Base-by-base conservation (phyloP, 2,113 vertebrate species). In the Corydoras sp. region DNA sequence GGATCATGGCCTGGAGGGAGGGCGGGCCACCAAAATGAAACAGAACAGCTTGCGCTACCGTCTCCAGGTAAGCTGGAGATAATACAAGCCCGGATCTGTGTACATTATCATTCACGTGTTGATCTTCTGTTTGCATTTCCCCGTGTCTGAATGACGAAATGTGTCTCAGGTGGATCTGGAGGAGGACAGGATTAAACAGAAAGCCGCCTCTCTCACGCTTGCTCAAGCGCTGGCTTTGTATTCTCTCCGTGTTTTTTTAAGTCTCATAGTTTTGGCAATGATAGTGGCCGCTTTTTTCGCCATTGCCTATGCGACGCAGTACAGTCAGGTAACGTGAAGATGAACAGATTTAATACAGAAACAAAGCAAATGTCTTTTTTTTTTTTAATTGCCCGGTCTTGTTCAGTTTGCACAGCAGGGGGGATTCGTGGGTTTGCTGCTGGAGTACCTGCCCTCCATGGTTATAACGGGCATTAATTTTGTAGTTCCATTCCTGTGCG, bases 401-500 rank as follows among this genome's bases (percentile, higher is more conserved):
- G 35, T 43, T 43, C 2, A 43, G 35, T 43, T 43, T 43, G 35
- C 35, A 43, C 35, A 43, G 35, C 35, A 43, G 35, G 35, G 35
- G 35, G 35, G 35, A 43, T 43, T 43, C 35, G 35, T 43, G 35
- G 35, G 82, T 15, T 83, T 96, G 9, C 1, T 86, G 62, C 83
- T 88, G 13, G 72, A 91, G 66, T 96, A 91, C 70, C 86, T 96
- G 0, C 93, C 93, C 0, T 95, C 93, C 62, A 88, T 92, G 4
- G 92, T 91, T 79, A 94, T 95, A 83, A 92, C 92, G 0, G 43
- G n/a, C 0, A 89, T 86, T 71, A 95, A 95, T 84, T 89, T 94
- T 7, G 5, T 95, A 70, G 88, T 95, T 62, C 94, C 94, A 0
- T 56, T 86, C 1, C 68, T 93, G 71, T 93, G 92, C 76, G 87